Evolutionary conservation across 2,888 invertebrate species (phyloP).

Genomic region (Leptinotarsa peninsularis): DNA sequence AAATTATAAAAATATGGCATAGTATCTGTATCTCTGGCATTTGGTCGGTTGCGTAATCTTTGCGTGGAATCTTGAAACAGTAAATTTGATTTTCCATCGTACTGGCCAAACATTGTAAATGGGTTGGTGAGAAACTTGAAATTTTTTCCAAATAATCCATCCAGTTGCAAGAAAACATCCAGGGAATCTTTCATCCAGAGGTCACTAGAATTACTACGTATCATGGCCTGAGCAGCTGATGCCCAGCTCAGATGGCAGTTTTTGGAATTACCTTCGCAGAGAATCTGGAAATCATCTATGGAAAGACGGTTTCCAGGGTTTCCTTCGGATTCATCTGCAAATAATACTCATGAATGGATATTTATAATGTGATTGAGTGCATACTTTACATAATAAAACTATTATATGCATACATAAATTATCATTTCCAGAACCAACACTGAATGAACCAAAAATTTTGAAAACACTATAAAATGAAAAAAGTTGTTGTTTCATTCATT

Average conservation of each 20-base stretch:
- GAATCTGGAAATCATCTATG: slow-evolving; percentile 67
- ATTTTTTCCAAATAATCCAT: slow-evolving; percentile 77
- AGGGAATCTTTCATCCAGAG: slow-evolving; percentile 76
- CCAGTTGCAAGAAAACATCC: slow-evolving; percentile 77
- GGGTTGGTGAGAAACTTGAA: slow-evolving; percentile 71
- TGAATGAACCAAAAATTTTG: too few relatives aligned
- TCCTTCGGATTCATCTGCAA: slow-evolving; percentile 67
- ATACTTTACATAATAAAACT: not conserved
- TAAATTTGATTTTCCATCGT: slow-evolving; percentile 73
- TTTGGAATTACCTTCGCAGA: slow-evolving; percentile 69
- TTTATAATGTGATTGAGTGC: not conserved
- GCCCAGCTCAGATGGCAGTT: slow-evolving; percentile 77
- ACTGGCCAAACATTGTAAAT: slow-evolving; percentile 78
- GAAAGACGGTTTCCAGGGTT: slow-evolving; percentile 51
- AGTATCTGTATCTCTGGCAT: slow-evolving; percentile 55
- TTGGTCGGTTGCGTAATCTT: slow-evolving; percentile 58
- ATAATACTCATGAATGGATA: not conserved
- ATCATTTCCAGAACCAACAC: too few relatives aligned
- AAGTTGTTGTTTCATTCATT: too few relatives aligned
- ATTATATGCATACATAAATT: not conserved
- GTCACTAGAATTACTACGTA: slow-evolving; percentile 69
- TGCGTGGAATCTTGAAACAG: slow-evolving; percentile 75
- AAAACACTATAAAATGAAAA: too few relatives aligned
- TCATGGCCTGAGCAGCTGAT: slow-evolving; percentile 76
- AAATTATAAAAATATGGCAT: slow-evolving; percentile 56